A percentile compares a stretch with the other conserved stretches of the same genome.
Conservation (phyloP, 2,797 vertebrate genomes). For the Cuniculus paca region DNA sequence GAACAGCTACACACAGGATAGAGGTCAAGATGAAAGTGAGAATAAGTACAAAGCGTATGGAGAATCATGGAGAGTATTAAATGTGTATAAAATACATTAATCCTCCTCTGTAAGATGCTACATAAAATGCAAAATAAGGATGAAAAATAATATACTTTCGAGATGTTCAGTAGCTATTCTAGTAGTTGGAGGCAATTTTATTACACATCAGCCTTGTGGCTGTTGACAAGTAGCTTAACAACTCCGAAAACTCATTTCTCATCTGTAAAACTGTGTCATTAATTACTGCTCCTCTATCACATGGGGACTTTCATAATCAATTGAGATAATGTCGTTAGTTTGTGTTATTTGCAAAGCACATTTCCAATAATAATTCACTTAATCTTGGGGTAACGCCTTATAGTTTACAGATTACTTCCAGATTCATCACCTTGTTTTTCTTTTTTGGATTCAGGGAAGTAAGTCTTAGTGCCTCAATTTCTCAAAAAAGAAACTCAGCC, state of each 20-base stretch:
- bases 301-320: neutral
- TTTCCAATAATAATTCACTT: neutral
- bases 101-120: neutral
- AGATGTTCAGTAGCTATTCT: neutral
- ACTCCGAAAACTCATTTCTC: slow-evolving; percentile 45
- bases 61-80: neutral
- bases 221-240: neutral
- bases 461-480: neutral
- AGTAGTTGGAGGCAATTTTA: neutral
- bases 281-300: neutral
- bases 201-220: neutral
- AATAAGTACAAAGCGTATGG: neutral
- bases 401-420: neutral
- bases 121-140: neutral
- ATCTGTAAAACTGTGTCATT: neutral
- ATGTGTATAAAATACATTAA: slow-evolving; percentile 8
- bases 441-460: neutral
- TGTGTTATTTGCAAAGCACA: neutral
- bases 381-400: neutral
- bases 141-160: slow-evolving; percentile 48
- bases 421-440: neutral
- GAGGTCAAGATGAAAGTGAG: neutral
- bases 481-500: neutral
- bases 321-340: neutral
- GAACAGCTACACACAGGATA: neutral